phyloP scores from a whole-genome alignment of 2,888 invertebrate genomes.

The Agonopterix alstromeriana region DNA sequence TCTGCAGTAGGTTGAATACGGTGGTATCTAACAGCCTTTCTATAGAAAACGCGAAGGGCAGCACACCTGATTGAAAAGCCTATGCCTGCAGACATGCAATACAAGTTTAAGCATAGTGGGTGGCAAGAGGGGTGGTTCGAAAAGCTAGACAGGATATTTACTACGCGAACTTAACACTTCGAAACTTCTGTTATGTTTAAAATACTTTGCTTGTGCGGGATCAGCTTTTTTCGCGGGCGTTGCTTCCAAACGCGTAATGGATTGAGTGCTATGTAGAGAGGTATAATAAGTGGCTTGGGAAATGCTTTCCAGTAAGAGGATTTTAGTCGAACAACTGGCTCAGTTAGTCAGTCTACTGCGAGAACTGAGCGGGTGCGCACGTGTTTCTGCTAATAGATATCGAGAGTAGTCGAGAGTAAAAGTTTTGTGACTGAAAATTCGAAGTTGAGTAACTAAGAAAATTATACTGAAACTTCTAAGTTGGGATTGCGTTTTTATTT shows the following conservation, averaged over 20 bases:
- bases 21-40: slow-evolving; percentile 10
- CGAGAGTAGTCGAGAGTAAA: neutral
- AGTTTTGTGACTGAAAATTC: neutral
- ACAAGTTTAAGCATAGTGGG: slow-evolving; percentile 42
- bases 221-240: no score
- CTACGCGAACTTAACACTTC: neutral
- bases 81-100: slow-evolving; percentile 54
- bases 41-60: slow-evolving; percentile 19
- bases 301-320: neutral
- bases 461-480: neutral
- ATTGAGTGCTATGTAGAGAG: neutral
- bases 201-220: neutral
- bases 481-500: neutral
- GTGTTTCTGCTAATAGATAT: neutral
- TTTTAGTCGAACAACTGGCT: neutral
- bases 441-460: neutral
- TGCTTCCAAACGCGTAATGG: neutral
- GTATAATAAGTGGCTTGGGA: neutral
- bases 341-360: neutral
- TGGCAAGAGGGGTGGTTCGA: slow-evolving; percentile 28
- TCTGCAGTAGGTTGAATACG: slow-evolving; percentile 20
- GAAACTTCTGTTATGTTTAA: neutral
- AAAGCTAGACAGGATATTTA: slow-evolving; percentile 17
- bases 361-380: neutral
- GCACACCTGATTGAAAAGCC: slow-evolving; percentile 56